Percentiles rank a stretch among this genome's conserved stretches.
phyloP scores from a whole-genome alignment of 2,888 invertebrate genomes.

The Chloroclysta siterata region DNA sequence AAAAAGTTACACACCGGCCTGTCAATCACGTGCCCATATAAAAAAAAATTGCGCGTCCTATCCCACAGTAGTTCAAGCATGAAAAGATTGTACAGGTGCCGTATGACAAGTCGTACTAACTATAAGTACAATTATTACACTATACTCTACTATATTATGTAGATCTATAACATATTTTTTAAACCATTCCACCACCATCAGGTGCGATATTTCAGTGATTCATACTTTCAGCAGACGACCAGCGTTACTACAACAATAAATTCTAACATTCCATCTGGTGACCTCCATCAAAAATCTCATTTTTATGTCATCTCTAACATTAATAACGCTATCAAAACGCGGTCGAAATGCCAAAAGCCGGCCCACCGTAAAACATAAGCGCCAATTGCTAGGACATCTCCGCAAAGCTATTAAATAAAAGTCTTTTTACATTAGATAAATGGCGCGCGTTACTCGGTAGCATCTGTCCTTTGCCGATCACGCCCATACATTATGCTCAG shows the following conservation, averaged over 20 bases:
- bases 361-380: slow-evolving; percentile 76
- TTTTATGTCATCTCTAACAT: slow-evolving; percentile 76
- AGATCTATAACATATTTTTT: not conserved
- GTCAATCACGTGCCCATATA: no score
- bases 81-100: no score
- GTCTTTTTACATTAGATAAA: slow-evolving; percentile 84
- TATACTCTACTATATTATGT: no score
- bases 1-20: no score
- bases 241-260: slow-evolving; percentile 70
- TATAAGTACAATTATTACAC: no score
- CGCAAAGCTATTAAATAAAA: slow-evolving; percentile 82
- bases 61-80: no score
- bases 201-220: slow-evolving; percentile 1
- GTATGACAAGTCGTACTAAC: no score
- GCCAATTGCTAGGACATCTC: slow-evolving; percentile 79
- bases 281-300: slow-evolving; percentile 72
- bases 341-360: slow-evolving; percentile 72
- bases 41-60: no score
- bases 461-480: slow-evolving; percentile 84
- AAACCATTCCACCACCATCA: not conserved
- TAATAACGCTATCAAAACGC: slow-evolving; percentile 78
- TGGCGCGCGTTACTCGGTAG: slow-evolving; percentile 80
- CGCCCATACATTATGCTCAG: slow-evolving; percentile 83
- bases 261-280: slow-evolving; percentile 66
- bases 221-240: slow-evolving; percentile 48